Evolutionary conservation across 1,140 invertebrate genomes (phyloP).

Genomic region (Leptopilina clavipes): DNA sequence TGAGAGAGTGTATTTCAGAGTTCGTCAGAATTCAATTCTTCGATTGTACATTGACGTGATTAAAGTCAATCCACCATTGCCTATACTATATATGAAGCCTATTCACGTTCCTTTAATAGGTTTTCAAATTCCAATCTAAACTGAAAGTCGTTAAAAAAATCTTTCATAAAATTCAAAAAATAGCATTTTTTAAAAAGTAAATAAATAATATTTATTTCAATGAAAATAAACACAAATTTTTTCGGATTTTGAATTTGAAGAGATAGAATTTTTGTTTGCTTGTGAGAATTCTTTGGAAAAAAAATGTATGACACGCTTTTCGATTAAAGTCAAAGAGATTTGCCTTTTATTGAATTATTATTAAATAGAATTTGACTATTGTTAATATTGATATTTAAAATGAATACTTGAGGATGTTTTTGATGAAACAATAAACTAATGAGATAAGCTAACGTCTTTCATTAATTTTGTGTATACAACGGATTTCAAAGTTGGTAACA

Average conservation of each 20-base stretch:
- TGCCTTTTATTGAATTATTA: too few relatives aligned
- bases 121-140: neutral
- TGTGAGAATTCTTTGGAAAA: too few relatives aligned
- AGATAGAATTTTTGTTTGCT: too few relatives aligned
- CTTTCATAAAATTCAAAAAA: neutral
- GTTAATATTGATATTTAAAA: too few relatives aligned
- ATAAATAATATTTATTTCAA: too few relatives aligned
- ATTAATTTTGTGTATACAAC: neutral
- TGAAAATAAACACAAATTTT: too few relatives aligned
- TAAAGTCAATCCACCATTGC: neutral
- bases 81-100: neutral
- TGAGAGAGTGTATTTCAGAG: neutral
- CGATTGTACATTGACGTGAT: conserved; percentile 14
- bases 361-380: too few relatives aligned
- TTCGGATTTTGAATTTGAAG: too few relatives aligned
- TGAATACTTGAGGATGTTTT: neutral
- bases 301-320: too few relatives aligned
- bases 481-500: neutral
- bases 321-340: too few relatives aligned
- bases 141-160: neutral
- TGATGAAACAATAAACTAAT: neutral
- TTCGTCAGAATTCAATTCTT: conserved; percentile 16
- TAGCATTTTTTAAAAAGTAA: too few relatives aligned
- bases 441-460: conserved; percentile 7
- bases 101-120: neutral